Evolutionary conservation across 2,888 invertebrate species (phyloP).

Genomic region (Luperina nickerlii): DNA sequence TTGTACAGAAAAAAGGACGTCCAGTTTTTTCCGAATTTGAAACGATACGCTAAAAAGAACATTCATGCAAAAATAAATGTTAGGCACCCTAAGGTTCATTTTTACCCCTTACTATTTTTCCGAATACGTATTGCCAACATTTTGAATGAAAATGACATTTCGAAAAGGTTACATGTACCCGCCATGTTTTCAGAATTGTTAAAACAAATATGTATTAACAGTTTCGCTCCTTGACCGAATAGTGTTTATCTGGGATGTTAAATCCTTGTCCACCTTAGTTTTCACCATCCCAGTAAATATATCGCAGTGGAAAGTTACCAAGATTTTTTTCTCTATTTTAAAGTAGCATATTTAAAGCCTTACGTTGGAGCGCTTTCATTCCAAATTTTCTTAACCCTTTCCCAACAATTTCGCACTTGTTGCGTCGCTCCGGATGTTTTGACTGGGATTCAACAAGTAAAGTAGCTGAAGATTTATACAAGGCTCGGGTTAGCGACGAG

Average conservation of each 20-base stretch:
- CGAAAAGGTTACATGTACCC: not conserved
- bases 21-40: not conserved
- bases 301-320: not conserved
- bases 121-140: too few relatives aligned
- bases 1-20: not conserved
- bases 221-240: not conserved
- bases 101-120: not conserved
- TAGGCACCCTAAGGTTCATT: not conserved
- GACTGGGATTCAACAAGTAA: constrained; percentile 13
- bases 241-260: not conserved
- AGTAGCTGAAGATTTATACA: not conserved
- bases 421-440: constrained; percentile 12
- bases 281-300: not conserved
- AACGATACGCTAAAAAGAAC: too few relatives aligned
- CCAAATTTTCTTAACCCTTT: constrained; percentile 3
- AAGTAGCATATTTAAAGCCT: not conserved
- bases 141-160: too few relatives aligned
- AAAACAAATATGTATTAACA: not conserved
- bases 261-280: not conserved
- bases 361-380: not conserved
- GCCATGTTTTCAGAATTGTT: not conserved
- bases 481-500: too few relatives aligned
- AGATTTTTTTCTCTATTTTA: not conserved
- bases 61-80: too few relatives aligned
- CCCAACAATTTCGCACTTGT: constrained; percentile 16